Evolutionary conservation across 2,888 invertebrate genomes (phyloP), one percentile per base, ranked within the genome.

Genomic region (Leptopilina syphax): DNA sequence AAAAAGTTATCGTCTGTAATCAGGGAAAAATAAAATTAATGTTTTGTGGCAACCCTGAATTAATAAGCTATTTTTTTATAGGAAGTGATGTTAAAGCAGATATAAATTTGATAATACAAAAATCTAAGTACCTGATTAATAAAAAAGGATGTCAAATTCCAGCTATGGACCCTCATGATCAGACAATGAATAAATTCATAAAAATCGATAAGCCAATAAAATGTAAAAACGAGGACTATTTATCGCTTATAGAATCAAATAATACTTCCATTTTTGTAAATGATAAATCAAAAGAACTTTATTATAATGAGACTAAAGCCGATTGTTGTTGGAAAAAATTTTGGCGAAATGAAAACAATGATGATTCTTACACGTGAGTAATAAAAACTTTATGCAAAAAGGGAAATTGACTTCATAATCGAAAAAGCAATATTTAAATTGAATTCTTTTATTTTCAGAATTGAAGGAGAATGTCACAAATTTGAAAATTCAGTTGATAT

Each of bases 61-160:
- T 34, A 34, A 34, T 34, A 34, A 34, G 4, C 34, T 2, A 34
- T 76, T 34, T 27, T 73, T 65, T 82, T 65, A 12, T 79, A 85
- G 87, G 84, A 12, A 86, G 84, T 78, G 82, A 84, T 63, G 63
- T 81, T 7, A 81, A 85, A 76, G 24, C 18, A 63, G 41, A 73
- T 44, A 24, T 67, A 65, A 66, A 68, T 27, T 34, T 54, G 27
- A 13, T 6, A 12, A 6, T 86, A 5, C 54, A 82, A 18, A 87
- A 81, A 18, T 81, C 87, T n/a, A 90, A 89, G 3, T 95, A 93
- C 85, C 92, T 94, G 3, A 94, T 96, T 76, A 93, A 94, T 87
- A 95, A 95, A 9, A 92, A 93, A 80, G 96, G 96, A 34, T 96
- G 96, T 88, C 94, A 94, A 10, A 95, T 96, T 84, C 95, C 95